phyloP scores from a whole-genome alignment of 2,113 vertebrate genomes.

The Melanerpes aurifrons region DNA sequence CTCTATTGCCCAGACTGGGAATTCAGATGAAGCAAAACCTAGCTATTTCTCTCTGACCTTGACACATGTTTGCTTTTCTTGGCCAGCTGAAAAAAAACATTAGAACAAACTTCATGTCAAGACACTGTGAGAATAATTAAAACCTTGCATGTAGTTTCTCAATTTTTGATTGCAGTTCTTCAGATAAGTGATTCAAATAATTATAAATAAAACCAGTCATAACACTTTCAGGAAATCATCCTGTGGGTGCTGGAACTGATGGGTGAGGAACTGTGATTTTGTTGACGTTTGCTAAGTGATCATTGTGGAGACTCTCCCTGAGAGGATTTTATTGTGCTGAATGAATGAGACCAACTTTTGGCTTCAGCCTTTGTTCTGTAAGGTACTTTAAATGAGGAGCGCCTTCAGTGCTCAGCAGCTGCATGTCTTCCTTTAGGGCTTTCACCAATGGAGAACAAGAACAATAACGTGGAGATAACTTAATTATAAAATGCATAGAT shows the following conservation, averaged over 20 bases:
- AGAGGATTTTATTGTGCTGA: not conserved
- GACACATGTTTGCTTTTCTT: slow-evolving; percentile 43
- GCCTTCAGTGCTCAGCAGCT: not conserved
- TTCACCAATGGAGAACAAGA: slow-evolving; percentile 10
- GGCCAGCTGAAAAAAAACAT: slow-evolving; percentile 15
- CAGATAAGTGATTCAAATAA: not conserved
- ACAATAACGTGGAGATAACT: not conserved
- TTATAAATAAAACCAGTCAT: not conserved
- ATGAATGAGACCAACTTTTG: not conserved
- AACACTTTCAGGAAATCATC: not conserved
- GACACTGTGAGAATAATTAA: slow-evolving; percentile 14
- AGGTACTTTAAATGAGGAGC: not conserved
- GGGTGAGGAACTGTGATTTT: not conserved
- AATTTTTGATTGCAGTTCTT: not conserved
- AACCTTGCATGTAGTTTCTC: not conserved
- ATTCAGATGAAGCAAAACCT: slow-evolving; percentile 35
- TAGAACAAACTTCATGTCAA: not conserved
- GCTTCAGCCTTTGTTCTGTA: slow-evolving; percentile 17
- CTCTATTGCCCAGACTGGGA: slow-evolving; percentile 42
- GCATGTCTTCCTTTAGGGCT: not conserved
- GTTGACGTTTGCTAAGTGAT: not conserved
- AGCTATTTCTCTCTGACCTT: slow-evolving; percentile 34
- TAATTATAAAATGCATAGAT: slow-evolving; percentile 39
- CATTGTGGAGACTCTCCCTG: not conserved
- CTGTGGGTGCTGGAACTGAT: not conserved